Conservation (phyloP, 2,113 vertebrate species). For the Zingel zingel region DNA sequence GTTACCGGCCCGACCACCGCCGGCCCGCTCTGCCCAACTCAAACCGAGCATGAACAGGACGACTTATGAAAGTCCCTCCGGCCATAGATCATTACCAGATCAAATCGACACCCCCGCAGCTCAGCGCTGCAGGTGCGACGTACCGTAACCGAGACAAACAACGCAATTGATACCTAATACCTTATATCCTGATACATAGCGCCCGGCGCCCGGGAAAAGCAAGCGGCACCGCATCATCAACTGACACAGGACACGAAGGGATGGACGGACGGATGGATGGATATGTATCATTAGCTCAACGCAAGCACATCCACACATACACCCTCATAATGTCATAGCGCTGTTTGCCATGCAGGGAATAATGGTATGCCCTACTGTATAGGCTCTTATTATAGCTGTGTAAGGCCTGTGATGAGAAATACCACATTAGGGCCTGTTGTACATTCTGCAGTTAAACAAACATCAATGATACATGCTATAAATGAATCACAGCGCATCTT, state of each 20-base stretch:
- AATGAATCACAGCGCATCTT: constrained; percentile 31
- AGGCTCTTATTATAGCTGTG: constrained; percentile 27
- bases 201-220: background rate
- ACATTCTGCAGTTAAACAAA: constrained; percentile 19
- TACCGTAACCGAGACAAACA: constrained; percentile 48
- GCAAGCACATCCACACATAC: constrained; percentile 12
- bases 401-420: constrained; percentile 50
- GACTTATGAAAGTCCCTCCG: constrained; percentile 50
- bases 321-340: constrained; percentile 56
- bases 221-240: constrained; percentile 14
- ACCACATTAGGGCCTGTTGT: constrained; percentile 39
- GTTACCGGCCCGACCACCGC: constrained; percentile 76
- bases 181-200: background rate
- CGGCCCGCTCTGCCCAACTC: constrained; percentile 45
- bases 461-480: background rate
- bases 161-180: constrained; percentile 27
- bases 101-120: constrained; percentile 49
- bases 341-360: constrained; percentile 50
- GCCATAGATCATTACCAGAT: constrained; percentile 48
- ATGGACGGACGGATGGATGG: constrained; percentile 29
- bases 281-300: constrained; percentile 42
- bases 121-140: constrained; percentile 62
- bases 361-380: constrained; percentile 56
- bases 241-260: constrained; percentile 33
- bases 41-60: constrained; percentile 20